Evolutionary conservation across 2,113 vertebrate species (phyloP).

Genomic region (Empidonax alnorum): DNA sequence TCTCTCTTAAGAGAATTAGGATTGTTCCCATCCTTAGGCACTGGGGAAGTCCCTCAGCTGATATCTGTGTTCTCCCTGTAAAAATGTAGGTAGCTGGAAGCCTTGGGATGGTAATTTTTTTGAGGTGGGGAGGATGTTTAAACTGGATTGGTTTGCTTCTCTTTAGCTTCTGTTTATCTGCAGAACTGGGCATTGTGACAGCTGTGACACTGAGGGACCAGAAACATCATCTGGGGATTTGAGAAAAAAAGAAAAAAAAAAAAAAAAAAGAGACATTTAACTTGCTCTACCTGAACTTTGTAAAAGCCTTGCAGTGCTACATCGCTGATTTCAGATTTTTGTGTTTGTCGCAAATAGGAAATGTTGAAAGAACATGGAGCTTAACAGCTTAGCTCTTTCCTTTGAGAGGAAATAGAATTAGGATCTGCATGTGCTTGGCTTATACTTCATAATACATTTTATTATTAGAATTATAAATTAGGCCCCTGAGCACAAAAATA

Average conservation of each 20-base stretch:
- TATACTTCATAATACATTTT: constrained; percentile 60
- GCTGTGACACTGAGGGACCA: neutral
- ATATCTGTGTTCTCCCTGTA: neutral
- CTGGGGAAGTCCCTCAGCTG: neutral
- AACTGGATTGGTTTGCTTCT: neutral
- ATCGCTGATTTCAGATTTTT: neutral
- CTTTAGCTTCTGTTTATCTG: neutral
- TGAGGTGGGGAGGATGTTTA: neutral
- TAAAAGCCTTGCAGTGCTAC: neutral
- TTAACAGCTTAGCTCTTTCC: constrained; percentile 60
- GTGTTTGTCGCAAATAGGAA: neutral
- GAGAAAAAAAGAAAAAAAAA: neutral
- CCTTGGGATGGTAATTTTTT: neutral
- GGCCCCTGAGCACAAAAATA: constrained; percentile 27
- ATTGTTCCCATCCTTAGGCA: neutral
- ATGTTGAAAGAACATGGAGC: constrained; percentile 43
- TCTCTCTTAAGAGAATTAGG: neutral
- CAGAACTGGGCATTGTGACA: neutral
- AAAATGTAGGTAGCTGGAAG: neutral
- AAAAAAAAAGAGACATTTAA: neutral
- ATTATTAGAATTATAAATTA: constrained; percentile 54
- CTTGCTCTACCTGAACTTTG: neutral
- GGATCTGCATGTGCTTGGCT: constrained; percentile 60
- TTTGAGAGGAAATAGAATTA: constrained; percentile 60
- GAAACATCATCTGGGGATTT: neutral